Percentiles rank a stretch among this genome's conserved stretches.
These are phyloP conservation scores for Meandrusa payeni DNA, from an alignment of 2,888 invertebrate species.

Conservation along the genomic window DNA sequence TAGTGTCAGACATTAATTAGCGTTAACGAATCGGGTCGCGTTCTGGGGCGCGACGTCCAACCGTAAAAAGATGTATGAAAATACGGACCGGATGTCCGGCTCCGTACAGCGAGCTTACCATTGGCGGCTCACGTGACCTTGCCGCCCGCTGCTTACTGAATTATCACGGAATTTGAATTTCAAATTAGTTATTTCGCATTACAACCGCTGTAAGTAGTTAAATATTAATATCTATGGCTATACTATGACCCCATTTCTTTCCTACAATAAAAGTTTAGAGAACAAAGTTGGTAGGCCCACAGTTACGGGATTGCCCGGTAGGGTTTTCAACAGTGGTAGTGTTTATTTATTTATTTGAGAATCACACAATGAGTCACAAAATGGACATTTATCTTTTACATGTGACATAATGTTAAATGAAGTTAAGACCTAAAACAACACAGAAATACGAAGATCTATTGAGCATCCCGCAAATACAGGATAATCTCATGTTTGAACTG, in stretches of 20 bases:
- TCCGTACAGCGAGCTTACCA: slow-evolving; percentile 43
- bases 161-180: slow-evolving; percentile 31
- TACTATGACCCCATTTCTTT: background rate
- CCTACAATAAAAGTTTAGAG: too few relatives aligned
- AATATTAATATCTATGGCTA: background rate
- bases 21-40: slow-evolving; percentile 27
- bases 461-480: too few relatives aligned
- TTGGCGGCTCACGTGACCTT: slow-evolving; percentile 48
- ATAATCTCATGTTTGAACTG: too few relatives aligned
- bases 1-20: slow-evolving; percentile 18
- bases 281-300: too few relatives aligned
- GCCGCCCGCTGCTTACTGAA: slow-evolving; percentile 22
- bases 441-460: too few relatives aligned
- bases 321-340: too few relatives aligned
- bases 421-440: too few relatives aligned
- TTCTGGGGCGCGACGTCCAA: slow-evolving; percentile 33
- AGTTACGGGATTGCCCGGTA: too few relatives aligned
- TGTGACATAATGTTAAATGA: too few relatives aligned
- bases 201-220: background rate
- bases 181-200: slow-evolving; percentile 20
- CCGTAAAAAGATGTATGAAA: slow-evolving; percentile 48
- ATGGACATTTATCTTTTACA: too few relatives aligned
- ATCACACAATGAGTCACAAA: too few relatives aligned
- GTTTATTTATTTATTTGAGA: too few relatives aligned
- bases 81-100: slow-evolving; percentile 62